These are phyloP conservation scores for Macrosiphum euphorbiae DNA, from an alignment of 2,888 invertebrate genomes.

Conservation along the genomic window DNA sequence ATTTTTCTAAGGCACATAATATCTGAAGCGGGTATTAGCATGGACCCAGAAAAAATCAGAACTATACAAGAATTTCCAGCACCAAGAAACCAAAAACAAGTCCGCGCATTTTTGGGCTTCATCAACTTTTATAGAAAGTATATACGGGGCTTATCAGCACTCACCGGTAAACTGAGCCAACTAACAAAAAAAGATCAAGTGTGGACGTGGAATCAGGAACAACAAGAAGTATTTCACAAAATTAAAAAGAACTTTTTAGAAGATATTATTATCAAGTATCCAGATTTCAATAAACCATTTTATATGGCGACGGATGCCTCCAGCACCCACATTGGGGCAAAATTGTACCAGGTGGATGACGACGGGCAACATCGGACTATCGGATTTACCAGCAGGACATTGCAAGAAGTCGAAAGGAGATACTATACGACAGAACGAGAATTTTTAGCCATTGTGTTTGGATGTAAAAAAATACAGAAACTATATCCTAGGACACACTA, in stretches of 20 bases:
- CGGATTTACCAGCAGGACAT: not conserved
- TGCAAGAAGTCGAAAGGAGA: not conserved
- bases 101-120: too few species aligned
- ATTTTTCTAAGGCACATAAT: too few species aligned
- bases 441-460: not conserved
- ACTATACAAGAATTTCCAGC: too few species aligned
- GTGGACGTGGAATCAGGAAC: not conserved
- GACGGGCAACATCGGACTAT: not conserved
- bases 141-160: not conserved
- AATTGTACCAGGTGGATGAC: not conserved
- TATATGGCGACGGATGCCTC: not conserved
- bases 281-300: not conserved
- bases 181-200: not conserved
- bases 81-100: too few species aligned
- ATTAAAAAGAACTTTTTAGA: not conserved
- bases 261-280: not conserved
- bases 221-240: not conserved
- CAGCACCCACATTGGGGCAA: not conserved
- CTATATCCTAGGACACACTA: not conserved
- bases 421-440: constrained; percentile 48
- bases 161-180: not conserved
- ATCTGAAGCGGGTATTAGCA: too few species aligned
- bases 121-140: too few species aligned
- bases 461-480: constrained; percentile 29
- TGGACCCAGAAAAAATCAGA: too few species aligned